Conservation (phyloP, 2,888 invertebrate species). For the Gisinianus flammeolus region DNA sequence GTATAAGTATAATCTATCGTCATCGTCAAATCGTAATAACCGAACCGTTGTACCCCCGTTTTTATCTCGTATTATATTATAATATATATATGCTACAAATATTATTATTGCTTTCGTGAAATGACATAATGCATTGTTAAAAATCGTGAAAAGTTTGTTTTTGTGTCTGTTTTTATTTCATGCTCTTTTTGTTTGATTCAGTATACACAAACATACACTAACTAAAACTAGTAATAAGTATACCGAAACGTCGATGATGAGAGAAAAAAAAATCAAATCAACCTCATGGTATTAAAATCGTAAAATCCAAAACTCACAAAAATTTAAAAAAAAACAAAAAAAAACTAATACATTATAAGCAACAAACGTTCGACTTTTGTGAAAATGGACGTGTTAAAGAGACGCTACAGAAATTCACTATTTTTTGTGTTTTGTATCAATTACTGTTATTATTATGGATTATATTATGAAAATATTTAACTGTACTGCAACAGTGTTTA, state of each 20-base stretch:
- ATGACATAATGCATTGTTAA: not conserved
- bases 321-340: not conserved
- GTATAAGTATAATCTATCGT: not conserved
- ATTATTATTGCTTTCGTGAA: not conserved
- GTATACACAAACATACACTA: no score
- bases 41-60: not conserved
- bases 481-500: no score
- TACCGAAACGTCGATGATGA: not conserved
- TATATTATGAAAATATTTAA: no score
- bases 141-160: not conserved
- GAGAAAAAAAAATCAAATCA: not conserved
- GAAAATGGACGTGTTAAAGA: no score
- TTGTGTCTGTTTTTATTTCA: not conserved
- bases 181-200: no score
- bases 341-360: not conserved
- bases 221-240: no score
- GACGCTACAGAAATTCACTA: no score
- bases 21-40: not conserved
- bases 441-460: no score
- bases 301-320: not conserved
- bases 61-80: not conserved
- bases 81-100: not conserved
- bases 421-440: no score
- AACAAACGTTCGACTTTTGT: no score
- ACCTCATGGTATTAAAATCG: slow-evolving; percentile 17